A percentile compares a stretch with the other conserved stretches of the same genome.
Evolutionary conservation across 2,797 vertebrate genomes (phyloP).

Genomic region (Parauchenoglanis ngamensis): DNA sequence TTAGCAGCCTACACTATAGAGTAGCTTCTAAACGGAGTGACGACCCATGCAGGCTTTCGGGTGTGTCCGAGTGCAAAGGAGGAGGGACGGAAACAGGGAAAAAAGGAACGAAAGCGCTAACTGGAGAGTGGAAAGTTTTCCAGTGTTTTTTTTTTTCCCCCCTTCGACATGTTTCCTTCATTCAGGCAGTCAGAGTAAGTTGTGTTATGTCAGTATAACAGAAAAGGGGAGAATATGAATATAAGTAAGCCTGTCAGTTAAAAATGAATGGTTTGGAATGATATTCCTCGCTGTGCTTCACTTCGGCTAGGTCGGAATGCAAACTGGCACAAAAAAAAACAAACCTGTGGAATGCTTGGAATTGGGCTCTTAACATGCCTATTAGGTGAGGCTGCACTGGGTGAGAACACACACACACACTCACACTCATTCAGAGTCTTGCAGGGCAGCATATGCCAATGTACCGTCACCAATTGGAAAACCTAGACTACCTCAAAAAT

Average conservation of each 20-base stretch:
- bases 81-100: conserved; percentile 24
- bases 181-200: background rate
- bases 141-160: background rate
- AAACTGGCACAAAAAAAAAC: conserved; percentile 21
- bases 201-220: background rate
- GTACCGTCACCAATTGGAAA: background rate
- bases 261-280: conserved; percentile 2
- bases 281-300: background rate
- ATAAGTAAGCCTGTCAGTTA: background rate
- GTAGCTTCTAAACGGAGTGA: conserved; percentile 72
- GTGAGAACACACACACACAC: conserved; percentile 20
- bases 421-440: conserved; percentile 26
- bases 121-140: conserved; percentile 18
- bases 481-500: background rate
- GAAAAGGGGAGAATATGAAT: conserved; percentile 11
- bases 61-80: conserved; percentile 52
- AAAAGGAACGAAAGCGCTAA: conserved; percentile 20
- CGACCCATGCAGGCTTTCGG: conserved; percentile 68
- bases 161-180: background rate
- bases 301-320: conserved; percentile 2
- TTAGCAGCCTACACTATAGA: conserved; percentile 66
- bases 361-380: conserved; percentile 41
- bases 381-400: conserved; percentile 22
- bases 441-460: conserved; percentile 14
- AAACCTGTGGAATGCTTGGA: conserved; percentile 49